phyloP scores from a whole-genome alignment of 2,113 vertebrate species.

The Psittacara wagleri region DNA sequence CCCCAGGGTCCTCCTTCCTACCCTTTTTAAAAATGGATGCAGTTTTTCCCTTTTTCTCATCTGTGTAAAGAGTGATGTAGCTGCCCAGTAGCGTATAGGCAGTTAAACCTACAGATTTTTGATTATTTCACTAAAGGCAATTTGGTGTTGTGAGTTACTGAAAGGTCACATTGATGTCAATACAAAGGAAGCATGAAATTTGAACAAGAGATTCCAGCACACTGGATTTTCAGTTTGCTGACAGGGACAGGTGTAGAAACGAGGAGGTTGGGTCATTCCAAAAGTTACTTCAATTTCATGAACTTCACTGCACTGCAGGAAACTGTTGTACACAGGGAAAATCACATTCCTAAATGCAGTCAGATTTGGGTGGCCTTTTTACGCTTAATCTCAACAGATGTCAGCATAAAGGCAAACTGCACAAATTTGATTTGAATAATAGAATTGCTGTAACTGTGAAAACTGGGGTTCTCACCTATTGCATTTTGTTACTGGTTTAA shows the following conservation, averaged over 20 bases:
- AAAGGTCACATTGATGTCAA: neutral
- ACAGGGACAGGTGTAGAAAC: neutral
- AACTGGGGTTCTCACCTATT: neutral
- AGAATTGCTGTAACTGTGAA: neutral
- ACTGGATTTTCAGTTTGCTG: neutral
- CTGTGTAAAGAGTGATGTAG: neutral
- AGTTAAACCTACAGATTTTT: neutral
- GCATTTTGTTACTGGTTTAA: neutral
- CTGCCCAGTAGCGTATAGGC: neutral
- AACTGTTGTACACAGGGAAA: neutral
- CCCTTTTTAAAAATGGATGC: neutral
- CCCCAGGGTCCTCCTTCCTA: neutral
- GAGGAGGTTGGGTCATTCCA: neutral
- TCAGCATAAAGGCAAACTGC: neutral
- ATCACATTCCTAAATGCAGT: neutral
- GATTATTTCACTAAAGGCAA: neutral
- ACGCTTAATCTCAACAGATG: neutral
- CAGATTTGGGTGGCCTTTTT: neutral
- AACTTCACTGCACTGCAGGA: neutral
- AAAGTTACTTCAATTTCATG: neutral
- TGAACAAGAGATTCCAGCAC: neutral
- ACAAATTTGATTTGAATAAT: neutral
- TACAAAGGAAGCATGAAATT: neutral
- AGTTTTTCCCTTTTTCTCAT: neutral
- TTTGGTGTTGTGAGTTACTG: neutral